Base-by-base conservation (phyloP, 2,797 vertebrate genomes). In the Thripadectes ignobilis region DNA sequence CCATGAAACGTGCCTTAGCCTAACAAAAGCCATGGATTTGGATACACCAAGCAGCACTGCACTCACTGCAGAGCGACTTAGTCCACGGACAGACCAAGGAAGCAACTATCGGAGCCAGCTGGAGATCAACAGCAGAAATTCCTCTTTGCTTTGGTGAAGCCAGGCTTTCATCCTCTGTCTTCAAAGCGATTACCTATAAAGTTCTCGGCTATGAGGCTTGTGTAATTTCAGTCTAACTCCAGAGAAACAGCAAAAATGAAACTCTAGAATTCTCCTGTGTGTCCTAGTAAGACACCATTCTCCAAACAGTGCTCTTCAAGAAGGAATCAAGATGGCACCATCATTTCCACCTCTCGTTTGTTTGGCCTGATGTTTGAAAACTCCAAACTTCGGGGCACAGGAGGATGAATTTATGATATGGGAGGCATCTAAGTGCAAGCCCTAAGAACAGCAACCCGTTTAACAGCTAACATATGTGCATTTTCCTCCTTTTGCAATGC, bases 151-250 rank as follows among this genome's bases (percentile, higher is more conserved):
- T 85, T 36, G 18, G 34, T 3, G 11, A 90, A 95, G 93, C 76
- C 91, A 91, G 78, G 41, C 90, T 96, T 94, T 95, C 77, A 85
- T 96, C 90, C 89, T 84, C 73, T 39, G 43, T 81, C 95, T 96
- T 95, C 85, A 92, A 73, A 96, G 82, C 76, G 80, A 94, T 93
- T 87, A 92, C 91, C 85, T 90, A 92, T 73, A 79, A 90, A 88
- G 90, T 93, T 79, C 94, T 85, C 88, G 61, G 3, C 88, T 90
- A 71, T 0, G 1, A 90, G 57, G 49, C 77, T 71, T 79, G 71
- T 57, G 69, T 48, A 79, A 88, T 88, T 92, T 81, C 91, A 86
- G 59, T 41, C 67, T 61, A 88, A 84, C 74, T 69, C 79, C 43
- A 65, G 29, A 94, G 71, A 88, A 85, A 65, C 0, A 48, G 68